phyloP scores from a whole-genome alignment of 2,113 vertebrate species.

The Tragulus kanchil region DNA sequence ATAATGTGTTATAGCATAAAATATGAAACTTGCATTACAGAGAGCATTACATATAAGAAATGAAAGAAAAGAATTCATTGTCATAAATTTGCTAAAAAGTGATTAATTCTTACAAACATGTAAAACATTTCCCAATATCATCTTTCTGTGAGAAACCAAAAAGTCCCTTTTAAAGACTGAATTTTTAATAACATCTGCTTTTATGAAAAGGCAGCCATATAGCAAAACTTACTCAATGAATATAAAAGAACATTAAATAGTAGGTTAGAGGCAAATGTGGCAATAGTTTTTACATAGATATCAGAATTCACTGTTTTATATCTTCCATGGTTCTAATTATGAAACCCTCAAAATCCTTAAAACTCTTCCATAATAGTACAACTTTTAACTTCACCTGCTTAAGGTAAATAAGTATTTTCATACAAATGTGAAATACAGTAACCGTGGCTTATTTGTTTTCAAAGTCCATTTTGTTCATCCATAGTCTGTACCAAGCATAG shows the following conservation, averaged over 20 bases:
- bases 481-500: neutral
- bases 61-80: neutral
- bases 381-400: neutral
- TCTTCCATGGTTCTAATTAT: neutral
- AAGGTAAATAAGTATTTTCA: neutral
- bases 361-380: neutral
- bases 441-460: neutral
- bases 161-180: neutral
- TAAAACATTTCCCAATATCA: neutral
- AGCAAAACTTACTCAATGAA: neutral
- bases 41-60: neutral
- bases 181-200: neutral
- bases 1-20: neutral
- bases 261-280: neutral
- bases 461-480: neutral
- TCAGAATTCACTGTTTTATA: neutral
- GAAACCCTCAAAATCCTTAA: slow-evolving; percentile 12
- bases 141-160: neutral
- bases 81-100: neutral
- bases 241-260: neutral
- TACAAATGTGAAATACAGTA: neutral
- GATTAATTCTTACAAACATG: neutral
- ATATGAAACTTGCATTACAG: neutral
- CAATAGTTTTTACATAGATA: neutral
- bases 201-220: neutral